These are phyloP conservation scores for Sebastes taczanowskii DNA, from an alignment of 2,797 vertebrate genomes.

Conservation along the genomic window DNA sequence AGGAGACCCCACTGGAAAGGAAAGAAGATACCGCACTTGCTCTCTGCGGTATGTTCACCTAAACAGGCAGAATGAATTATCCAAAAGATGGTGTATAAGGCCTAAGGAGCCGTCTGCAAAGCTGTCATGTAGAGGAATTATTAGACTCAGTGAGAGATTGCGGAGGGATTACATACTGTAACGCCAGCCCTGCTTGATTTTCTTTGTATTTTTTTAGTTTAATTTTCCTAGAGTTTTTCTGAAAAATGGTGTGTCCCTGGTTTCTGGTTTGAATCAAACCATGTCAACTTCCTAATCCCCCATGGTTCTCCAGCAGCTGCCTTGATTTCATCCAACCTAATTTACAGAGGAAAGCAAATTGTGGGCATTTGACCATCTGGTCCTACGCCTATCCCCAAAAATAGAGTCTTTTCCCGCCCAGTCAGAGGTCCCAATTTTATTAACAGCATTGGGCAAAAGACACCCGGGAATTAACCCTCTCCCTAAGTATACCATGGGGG, in stretches of 20 bases:
- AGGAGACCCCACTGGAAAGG: conserved; percentile 62
- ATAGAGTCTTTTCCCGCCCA: conserved; percentile 74
- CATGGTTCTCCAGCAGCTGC: conserved; percentile 62
- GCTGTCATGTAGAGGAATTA: conserved; percentile 28
- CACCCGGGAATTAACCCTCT: conserved; percentile 73
- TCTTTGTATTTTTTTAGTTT: neutral
- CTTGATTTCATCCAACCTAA: conserved; percentile 74
- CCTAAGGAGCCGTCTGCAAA: conserved; percentile 30
- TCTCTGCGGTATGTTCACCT: conserved; percentile 64
- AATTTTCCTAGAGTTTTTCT: neutral
- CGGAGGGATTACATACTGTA: neutral
- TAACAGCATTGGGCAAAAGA: conserved; percentile 69
- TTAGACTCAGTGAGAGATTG: neutral
- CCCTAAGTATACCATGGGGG: conserved; percentile 55
- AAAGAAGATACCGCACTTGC: conserved; percentile 60
- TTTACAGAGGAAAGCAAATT: conserved; percentile 75
- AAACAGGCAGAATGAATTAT: conserved; percentile 71
- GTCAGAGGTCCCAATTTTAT: conserved; percentile 78
- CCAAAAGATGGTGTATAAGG: conserved; percentile 52
- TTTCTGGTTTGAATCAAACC: conserved; percentile 36
- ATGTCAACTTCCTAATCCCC: conserved; percentile 46
- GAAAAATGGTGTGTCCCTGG: conserved; percentile 4
- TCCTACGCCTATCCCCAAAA: conserved; percentile 62
- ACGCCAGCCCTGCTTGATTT: neutral
- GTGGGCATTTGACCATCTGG: conserved; percentile 81